Base-by-base conservation (phyloP, 2,113 vertebrate species). In the Ptilorrhoa leucosticta region DNA sequence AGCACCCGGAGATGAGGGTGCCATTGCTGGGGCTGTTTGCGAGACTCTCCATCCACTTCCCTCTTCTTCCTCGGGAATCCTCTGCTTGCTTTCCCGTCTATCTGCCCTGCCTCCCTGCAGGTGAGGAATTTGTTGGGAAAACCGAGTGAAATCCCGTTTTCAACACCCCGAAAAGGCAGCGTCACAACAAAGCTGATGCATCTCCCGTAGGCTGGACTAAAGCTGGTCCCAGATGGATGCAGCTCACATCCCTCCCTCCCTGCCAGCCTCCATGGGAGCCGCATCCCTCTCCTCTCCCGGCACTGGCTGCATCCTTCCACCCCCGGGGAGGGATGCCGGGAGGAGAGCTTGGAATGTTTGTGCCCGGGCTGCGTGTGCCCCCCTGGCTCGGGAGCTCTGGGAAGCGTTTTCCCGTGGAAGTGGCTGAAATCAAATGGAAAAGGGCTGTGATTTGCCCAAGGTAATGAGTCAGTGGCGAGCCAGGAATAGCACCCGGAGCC, bases 391-490 rank as follows among this genome's bases (percentile, higher is more conserved):
- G 53, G 23, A 51, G 53, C 61, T 39, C 63, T 26, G 47, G 10
- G 6, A 26, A 42, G 31, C 2, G 0, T 86, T 83, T 45, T n/a
- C 73, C 75, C 30, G 2, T 71, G 1, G 1, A 39, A 57, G 47
- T 27, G 56, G 48, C 79, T 61, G 72, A 33, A 70, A 50, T 17
- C 1, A n/a, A 31, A 21, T 19, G 30, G 31, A 20, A 40, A 79
- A 72, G 75, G 53, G 75, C 77, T 89, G 37, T 2, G 56, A 16
- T 48, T 58, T 54, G 39, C 72, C 87, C 58, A 7, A 27, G 69
- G 93, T 66, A 20, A 33, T 76, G 90, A 94, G 83, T 89, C 95
- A 93, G 90, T n/a, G 78, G 35, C 0, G 10, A 91, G 78, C 68
- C 78, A 72, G 81, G 81, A 91, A 76, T 87, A 83, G 92, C 83